Base-by-base conservation (phyloP, 2,113 vertebrate species). In the Phaethornis superciliosus region DNA sequence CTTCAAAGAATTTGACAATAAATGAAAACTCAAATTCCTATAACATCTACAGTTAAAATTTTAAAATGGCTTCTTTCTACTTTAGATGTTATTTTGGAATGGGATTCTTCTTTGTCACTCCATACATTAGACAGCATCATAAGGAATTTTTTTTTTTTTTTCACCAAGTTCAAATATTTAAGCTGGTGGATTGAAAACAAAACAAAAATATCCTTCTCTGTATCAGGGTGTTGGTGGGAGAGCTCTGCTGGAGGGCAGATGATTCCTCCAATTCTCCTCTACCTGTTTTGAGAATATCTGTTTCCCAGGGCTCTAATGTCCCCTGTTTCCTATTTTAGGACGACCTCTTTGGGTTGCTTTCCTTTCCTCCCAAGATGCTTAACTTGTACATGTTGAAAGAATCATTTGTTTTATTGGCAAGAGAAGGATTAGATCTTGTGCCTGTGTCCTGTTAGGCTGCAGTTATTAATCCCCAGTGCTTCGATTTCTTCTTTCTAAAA, bases 281-380 rank as follows among this genome's bases (percentile, higher is more conserved):
- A 7, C 67, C 51, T 85, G 6, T 26, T 28, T 8, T 9, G 46
- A 15, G 23, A 28, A 6, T 21, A 9, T 10, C 13, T 54, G 21
- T 35, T 42, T 37, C 54, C 32, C 24, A 15, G 42, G 72, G 16
- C 18, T 54, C 49, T 20, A 0, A 4, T 30, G 16, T 51, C 67
- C 27, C 40, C 40, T 1, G 0, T 49, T 23, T 56, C 3, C 0
- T 21, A 0, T 32, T 18, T 56, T 26, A 2, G 5, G 60, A 24
- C 3, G 17, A 40, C 19, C 20, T 42, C 49, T 20, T 56, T 21
- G 46, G 40, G 40, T 40, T 49, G 9, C 35, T 8, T n/a, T 49
- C 26, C 55, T 51, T 67, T 51, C 62, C 44, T 89, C 85, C 51
- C 7, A 11, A 71, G 74, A 8, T 46, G 55, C 30, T 72, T 14